Percentiles rank a stretch among this genome's conserved stretches.
Conservation (phyloP, 2,888 invertebrate genomes). For the Limenitis camilla region DNA sequence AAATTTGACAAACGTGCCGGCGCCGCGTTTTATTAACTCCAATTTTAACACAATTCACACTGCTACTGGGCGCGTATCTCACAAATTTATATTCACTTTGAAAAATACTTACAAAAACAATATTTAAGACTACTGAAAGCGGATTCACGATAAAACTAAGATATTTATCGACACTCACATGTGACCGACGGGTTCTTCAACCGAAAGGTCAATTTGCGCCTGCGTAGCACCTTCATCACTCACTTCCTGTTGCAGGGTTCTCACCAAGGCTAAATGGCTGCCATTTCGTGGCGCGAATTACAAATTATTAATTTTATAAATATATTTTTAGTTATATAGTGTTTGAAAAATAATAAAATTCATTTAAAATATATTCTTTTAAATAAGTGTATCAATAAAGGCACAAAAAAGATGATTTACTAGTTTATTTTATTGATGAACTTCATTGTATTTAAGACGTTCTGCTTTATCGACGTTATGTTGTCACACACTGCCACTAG, state of each 20-base stretch:
- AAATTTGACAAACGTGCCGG: conserved; percentile 70
- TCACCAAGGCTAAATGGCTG: conserved; percentile 59
- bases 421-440: no score
- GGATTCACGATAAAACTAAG: conserved; percentile 69
- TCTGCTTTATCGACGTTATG: conserved; percentile 30
- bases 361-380: background rate
- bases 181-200: conserved; percentile 92
- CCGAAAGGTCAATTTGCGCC: conserved; percentile 84
- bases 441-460: background rate
- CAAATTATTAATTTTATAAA: conserved; percentile 22
- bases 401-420: no score
- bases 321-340: background rate
- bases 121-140: conserved; percentile 56
- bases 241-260: conserved; percentile 74
- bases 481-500: conserved; percentile 11
- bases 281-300: conserved; percentile 52
- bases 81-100: conserved; percentile 62
- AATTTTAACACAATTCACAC: conserved; percentile 64
- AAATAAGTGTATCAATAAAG: background rate
- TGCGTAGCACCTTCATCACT: conserved; percentile 78
- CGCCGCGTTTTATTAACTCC: conserved; percentile 55
- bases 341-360: background rate
- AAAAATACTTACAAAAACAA: conserved; percentile 70
- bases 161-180: conserved; percentile 86
- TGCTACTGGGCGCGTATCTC: conserved; percentile 44